phyloP scores from a whole-genome alignment of 2,888 invertebrate genomes.

The Leptopterna dolabrata region DNA sequence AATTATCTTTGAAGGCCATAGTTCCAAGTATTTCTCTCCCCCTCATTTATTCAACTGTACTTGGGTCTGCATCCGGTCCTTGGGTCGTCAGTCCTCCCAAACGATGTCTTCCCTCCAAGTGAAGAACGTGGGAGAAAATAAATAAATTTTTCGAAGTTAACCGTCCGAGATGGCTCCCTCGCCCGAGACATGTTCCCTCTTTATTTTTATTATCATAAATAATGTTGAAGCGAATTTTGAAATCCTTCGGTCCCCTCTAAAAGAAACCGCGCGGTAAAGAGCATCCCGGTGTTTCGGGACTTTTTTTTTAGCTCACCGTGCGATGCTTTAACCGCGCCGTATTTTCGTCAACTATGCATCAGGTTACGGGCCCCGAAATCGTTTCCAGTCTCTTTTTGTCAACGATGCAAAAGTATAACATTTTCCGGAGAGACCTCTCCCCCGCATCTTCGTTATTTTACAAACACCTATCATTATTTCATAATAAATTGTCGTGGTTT shows the following conservation, averaged over 20 bases:
- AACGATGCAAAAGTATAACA: neutral
- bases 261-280: neutral
- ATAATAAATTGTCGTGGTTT: neutral
- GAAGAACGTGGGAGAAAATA: neutral
- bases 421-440: neutral
- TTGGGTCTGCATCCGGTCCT: neutral
- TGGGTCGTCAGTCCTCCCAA: neutral
- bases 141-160: neutral
- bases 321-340: neutral
- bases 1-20: neutral
- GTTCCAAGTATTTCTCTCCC: neutral
- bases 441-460: neutral
- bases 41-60: neutral
- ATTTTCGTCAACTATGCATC: neutral
- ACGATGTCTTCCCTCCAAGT: neutral
- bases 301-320: neutral
- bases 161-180: neutral
- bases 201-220: slow-evolving; percentile 29
- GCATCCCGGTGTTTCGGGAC: neutral
- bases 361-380: neutral
- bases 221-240: slow-evolving; percentile 17
- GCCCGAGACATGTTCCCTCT: neutral
- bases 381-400: neutral
- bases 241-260: neutral
- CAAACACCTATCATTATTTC: neutral